Evolutionary conservation across 30 jellyfish, hydroid and myxozoan species (phyloP).

Genomic region (Aurelia coerulea): DNA sequence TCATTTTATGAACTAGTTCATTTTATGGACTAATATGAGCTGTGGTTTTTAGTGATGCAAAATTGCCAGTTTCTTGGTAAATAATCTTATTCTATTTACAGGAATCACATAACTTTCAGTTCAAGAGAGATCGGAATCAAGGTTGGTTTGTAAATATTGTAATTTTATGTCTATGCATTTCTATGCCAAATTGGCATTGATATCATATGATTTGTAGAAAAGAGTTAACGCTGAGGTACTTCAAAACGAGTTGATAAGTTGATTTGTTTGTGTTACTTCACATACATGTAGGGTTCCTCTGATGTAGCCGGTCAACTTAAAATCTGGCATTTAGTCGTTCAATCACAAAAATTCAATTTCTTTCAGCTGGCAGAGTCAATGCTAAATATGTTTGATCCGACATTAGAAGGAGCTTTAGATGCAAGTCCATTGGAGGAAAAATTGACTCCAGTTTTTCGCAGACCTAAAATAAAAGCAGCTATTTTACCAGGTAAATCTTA

Average conservation of each 20-base stretch:
- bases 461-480: slow-evolving; percentile 65
- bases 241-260: too few relatives aligned
- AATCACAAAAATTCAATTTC: not conserved
- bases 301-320: too few relatives aligned
- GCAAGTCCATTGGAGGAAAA: slow-evolving; percentile 38
- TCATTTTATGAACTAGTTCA: too few relatives aligned
- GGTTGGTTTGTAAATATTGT: slow-evolving; percentile 26
- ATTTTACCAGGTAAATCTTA: slow-evolving; percentile 75
- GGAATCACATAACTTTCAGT: slow-evolving; percentile 74
- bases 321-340: too few relatives aligned
- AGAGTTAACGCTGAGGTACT: too few relatives aligned
- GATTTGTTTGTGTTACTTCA: too few relatives aligned
- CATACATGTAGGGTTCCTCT: too few relatives aligned
- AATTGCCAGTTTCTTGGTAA: not conserved
- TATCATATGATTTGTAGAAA: too few relatives aligned
- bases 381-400: slow-evolving; percentile 84
- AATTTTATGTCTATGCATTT: too few relatives aligned
- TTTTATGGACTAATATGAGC: too few relatives aligned
- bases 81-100: not conserved
- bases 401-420: slow-evolving; percentile 45
- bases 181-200: too few relatives aligned
- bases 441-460: slow-evolving; percentile 58
- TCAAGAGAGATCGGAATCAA: slow-evolving; percentile 85
- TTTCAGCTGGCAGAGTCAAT: slow-evolving; percentile 83
- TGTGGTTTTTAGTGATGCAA: not conserved